These are phyloP conservation scores for Cephus rjabovi DNA, from an alignment of 2,888 invertebrate genomes.

Conservation along the genomic window DNA sequence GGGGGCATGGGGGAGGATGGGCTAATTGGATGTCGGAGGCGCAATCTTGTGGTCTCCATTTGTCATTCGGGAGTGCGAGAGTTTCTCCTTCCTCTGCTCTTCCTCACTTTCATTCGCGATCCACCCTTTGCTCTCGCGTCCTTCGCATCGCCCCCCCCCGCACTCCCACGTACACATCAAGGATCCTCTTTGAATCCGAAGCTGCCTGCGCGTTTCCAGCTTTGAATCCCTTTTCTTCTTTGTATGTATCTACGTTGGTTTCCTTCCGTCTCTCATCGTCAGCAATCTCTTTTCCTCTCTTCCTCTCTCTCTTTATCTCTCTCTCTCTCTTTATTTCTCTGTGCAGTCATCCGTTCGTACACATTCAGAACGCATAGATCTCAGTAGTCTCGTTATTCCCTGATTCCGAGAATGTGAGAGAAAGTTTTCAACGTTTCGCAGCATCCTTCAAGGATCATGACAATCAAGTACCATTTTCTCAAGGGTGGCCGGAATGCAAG, in stretches of 20 bases:
- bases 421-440: too few species aligned
- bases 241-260: constrained; percentile 18
- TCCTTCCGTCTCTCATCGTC: constrained; percentile 11
- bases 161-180: background rate
- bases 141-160: background rate
- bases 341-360: too few species aligned
- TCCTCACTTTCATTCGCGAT: constrained; percentile 2
- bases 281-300: too few species aligned
- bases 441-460: too few species aligned
- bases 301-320: too few species aligned
- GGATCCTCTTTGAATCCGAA: constrained; percentile 1
- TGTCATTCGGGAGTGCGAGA: constrained; percentile 54
- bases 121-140: background rate
- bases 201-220: constrained; percentile 1
- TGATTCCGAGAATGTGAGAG: too few species aligned
- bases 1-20: constrained; percentile 29
- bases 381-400: too few species aligned
- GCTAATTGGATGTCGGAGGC: constrained; percentile 57
- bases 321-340: too few species aligned
- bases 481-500: too few species aligned
- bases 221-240: constrained; percentile 9
- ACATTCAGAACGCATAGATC: too few species aligned
- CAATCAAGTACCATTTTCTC: too few species aligned
- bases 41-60: constrained; percentile 60
- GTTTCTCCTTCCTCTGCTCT: constrained; percentile 24